Evolutionary conservation across 2,888 invertebrate genomes (phyloP).

Genomic region (Cantharis lateralis): DNA sequence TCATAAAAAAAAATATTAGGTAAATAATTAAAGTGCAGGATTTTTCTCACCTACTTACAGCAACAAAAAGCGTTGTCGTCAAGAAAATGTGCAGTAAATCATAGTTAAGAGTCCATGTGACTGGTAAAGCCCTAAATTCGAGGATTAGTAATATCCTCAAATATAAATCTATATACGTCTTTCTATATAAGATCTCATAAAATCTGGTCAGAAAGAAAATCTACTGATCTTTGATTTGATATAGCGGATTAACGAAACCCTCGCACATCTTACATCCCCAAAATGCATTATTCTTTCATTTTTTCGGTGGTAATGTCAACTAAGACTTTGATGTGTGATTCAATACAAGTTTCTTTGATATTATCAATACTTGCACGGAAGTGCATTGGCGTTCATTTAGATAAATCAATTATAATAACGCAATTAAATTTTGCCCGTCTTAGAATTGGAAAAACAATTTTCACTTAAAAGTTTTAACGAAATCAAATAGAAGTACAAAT

Average conservation of each 20-base stretch:
- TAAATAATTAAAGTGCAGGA: neutral
- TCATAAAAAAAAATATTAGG: neutral
- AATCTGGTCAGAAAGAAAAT: slow-evolving; percentile 24
- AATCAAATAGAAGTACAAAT: slow-evolving; percentile 24
- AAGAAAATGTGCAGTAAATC: neutral
- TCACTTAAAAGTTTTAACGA: slow-evolving; percentile 23
- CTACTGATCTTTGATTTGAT: slow-evolving; percentile 50
- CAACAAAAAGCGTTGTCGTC: neutral
- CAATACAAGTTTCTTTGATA: neutral
- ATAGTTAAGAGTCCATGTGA: slow-evolving; percentile 1
- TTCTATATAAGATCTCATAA: slow-evolving; percentile 25
- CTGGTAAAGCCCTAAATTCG: slow-evolving; percentile 7
- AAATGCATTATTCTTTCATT: slow-evolving; percentile 45
- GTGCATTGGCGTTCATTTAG: neutral
- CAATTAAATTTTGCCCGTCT: neutral
- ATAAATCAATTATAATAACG: neutral
- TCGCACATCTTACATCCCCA: slow-evolving; percentile 33
- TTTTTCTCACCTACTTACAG: neutral
- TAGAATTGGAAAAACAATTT: slow-evolving; percentile 12
- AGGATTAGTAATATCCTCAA: slow-evolving; percentile 28
- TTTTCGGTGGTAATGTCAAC: neutral
- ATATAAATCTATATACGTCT: slow-evolving; percentile 26
- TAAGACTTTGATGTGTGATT: slow-evolving; percentile 34
- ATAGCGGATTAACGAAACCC: slow-evolving; percentile 50
- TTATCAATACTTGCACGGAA: neutral